Conservation (phyloP, 2,888 invertebrate genomes). For the Cistogaster globosa region DNA sequence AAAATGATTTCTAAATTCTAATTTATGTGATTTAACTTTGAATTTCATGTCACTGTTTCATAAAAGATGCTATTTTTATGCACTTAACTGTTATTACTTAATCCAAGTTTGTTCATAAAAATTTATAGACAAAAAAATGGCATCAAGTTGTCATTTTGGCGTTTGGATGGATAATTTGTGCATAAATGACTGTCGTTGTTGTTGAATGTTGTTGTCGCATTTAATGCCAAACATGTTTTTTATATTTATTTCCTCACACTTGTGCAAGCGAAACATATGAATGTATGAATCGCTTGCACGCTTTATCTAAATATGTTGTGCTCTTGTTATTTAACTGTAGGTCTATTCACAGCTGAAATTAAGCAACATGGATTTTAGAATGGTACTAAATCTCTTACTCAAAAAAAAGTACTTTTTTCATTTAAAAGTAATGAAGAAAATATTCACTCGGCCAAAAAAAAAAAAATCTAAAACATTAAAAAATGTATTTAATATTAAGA, state of each 20-base stretch:
- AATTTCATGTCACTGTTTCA: not conserved
- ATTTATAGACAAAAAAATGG: constrained; percentile 19
- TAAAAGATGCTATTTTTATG: constrained; percentile 3
- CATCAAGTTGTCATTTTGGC: constrained; percentile 63
- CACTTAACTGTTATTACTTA: constrained; percentile 16
- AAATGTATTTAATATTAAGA: not conserved
- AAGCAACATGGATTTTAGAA: not conserved
- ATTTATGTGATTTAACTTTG: too few species aligned
- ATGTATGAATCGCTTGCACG: not conserved
- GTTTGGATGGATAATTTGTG: constrained; percentile 64
- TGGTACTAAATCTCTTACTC: not conserved
- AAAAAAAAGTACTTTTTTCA: too few species aligned
- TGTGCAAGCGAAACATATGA: not conserved
- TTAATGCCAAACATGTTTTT: constrained; percentile 44
- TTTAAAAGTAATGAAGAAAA: too few species aligned
- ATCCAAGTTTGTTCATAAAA: not conserved
- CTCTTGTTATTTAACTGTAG: not conserved
- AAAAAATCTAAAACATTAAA: too few species aligned
- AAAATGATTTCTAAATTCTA: too few species aligned
- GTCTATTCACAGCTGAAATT: not conserved
- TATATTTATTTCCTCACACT: constrained; percentile 12
- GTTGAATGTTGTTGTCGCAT: constrained; percentile 16
- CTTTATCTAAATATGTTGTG: not conserved
- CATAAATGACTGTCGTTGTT: constrained; percentile 50
- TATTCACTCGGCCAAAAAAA: not conserved